A percentile compares a stretch with the other conserved stretches of the same genome.
These are phyloP conservation scores for Eunapius fragilis DNA, from an alignment of 37 sponge, comb jelly and placozoan species.

Conservation along the genomic window DNA sequence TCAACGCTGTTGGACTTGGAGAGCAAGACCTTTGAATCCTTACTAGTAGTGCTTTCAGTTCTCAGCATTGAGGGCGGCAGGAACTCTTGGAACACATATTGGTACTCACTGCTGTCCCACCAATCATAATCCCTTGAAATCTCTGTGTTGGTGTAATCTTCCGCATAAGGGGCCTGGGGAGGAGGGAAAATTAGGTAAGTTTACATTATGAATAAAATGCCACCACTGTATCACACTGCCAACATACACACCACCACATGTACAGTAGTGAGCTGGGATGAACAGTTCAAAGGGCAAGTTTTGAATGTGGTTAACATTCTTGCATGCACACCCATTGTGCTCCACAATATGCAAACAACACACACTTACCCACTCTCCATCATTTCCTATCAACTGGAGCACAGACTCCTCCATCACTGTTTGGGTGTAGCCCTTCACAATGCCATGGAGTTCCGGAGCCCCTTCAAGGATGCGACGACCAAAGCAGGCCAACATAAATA, in stretches of 20 bases:
- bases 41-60: not conserved
- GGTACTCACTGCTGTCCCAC: not conserved
- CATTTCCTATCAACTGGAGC: not conserved
- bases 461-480: not conserved
- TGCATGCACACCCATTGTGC: too few species aligned
- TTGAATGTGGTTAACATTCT: too few species aligned
- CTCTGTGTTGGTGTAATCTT: not conserved
- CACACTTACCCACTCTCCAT: not conserved
- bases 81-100: not conserved
- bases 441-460: not conserved
- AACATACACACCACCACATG: too few species aligned
- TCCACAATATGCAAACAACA: too few species aligned
- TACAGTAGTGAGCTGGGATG: too few species aligned
- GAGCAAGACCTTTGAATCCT: not conserved
- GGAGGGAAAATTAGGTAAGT: not conserved
- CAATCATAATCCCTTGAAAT: not conserved
- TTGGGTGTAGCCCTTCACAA: not conserved
- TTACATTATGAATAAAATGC: too few species aligned
- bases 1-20: not conserved
- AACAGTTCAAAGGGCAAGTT: too few species aligned
- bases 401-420: not conserved
- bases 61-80: not conserved
- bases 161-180: not conserved
- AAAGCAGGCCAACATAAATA: not conserved
- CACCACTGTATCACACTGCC: too few species aligned